Evolutionary conservation across 2,888 invertebrate species (phyloP), one percentile per base, ranked within the genome.

Genomic region (Neuroscelio doddi): DNA sequence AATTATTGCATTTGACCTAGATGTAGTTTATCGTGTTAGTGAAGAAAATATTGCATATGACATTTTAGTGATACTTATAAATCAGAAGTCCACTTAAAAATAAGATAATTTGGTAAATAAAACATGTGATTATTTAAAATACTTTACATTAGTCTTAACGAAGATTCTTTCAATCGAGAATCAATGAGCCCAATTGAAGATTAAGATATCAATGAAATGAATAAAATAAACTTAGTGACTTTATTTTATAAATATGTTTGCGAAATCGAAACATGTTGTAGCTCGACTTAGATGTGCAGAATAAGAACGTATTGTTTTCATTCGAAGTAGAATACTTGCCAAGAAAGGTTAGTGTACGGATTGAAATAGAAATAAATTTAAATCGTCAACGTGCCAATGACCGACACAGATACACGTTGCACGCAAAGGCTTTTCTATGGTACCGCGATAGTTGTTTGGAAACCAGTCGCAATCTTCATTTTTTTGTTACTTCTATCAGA

Each of bases 401-500:
- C 46, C 55, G 38, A 42, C 47, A 26, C 57, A 47, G 39, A 42
- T 26, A 24, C 44, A 29, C 34, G n/a, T 9, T 46, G 52, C 61
- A 53, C 24, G 41, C 52, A 42, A 41, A 50, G 41, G 29, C 27
- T 51, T 51, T 51, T 47, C 56, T 38, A 56, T 56, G 55, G 55
- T 65, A 55, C 44, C 27, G 67, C 51, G 50, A 55, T 47, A 64
- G 51, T 62, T 61, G 63, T 64, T 67, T 50, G 69, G 39, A 47
- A 71, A 66, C 67, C 56, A 61, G 52, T 61, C 46, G 64, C 64
- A 71, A 75, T 75, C 70, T 58, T 27, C 59, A 57, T 24, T 58
- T 68, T 56, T 73, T 74, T 75, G 61, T 65, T 44, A 26, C 36
- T 30, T 32, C 51, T 66, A 72, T 70, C 71, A 26, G 5, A 16